Evolutionary conservation across 2,888 invertebrate genomes (phyloP).

Genomic region (Lasioglossum oenotherae): DNA sequence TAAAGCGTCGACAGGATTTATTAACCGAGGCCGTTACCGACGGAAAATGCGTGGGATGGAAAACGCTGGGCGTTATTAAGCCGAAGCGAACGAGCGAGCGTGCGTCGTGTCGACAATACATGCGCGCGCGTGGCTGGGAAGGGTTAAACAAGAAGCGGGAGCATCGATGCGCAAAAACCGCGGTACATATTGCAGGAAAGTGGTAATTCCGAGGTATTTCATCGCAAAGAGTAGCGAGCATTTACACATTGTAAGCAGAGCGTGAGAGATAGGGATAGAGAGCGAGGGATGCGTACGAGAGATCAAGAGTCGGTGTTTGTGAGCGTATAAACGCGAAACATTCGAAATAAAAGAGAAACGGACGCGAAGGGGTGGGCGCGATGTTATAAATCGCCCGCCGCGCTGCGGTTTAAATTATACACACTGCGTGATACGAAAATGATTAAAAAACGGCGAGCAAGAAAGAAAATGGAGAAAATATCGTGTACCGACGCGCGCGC

Average conservation of each 20-base stretch:
- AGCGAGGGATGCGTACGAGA: constrained; percentile 19
- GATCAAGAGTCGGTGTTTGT: constrained; percentile 9
- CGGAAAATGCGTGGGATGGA: neutral
- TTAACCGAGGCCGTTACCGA: neutral
- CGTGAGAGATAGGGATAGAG: neutral
- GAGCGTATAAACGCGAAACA: constrained; percentile 26
- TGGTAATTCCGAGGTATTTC: constrained; percentile 37
- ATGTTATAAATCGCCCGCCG: neutral
- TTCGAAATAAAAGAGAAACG: constrained; percentile 32
- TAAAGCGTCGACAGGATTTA: neutral
- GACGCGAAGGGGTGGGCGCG: neutral
- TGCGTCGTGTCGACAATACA: neutral
- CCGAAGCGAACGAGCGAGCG: neutral
- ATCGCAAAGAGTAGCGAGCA: constrained; percentile 14
- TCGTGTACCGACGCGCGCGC: neutral
- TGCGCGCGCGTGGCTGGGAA: neutral
- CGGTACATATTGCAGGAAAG: constrained; percentile 26
- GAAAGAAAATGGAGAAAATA: neutral
- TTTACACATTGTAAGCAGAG: constrained; percentile 13
- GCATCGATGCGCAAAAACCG: constrained; percentile 40
- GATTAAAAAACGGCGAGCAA: neutral
- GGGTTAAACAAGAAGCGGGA: constrained; percentile 30
- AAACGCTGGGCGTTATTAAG: constrained; percentile 4
- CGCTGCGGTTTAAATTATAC: neutral
- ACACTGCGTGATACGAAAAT: neutral